Conservation (phyloP, 2,888 invertebrate genomes). For the Trichacis sp. region DNA sequence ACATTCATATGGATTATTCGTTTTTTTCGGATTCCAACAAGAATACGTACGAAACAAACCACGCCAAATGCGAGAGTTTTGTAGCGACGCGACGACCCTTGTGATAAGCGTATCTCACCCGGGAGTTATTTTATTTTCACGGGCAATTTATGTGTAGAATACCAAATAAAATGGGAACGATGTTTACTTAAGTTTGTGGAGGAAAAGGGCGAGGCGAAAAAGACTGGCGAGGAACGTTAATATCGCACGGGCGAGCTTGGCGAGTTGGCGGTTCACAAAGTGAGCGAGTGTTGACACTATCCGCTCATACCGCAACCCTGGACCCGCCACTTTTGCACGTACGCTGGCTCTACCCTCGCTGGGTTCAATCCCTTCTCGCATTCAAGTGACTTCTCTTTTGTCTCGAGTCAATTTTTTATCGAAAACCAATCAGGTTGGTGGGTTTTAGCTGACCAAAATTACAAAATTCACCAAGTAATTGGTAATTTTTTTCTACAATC, state of each 20-base stretch:
- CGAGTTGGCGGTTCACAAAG: conserved; percentile 65
- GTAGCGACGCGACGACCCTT: conserved; percentile 26
- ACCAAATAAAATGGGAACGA: conserved; percentile 61
- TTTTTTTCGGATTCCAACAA: conserved; percentile 16
- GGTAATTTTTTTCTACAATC: too few species aligned
- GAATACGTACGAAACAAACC: conserved; percentile 23
- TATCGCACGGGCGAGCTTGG: conserved; percentile 61
- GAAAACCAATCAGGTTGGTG: background rate
- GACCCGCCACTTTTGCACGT: conserved; percentile 31
- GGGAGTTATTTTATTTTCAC: conserved; percentile 57
- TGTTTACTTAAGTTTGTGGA: conserved; percentile 60
- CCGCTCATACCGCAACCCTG: conserved; percentile 53
- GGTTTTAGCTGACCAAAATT: too few species aligned
- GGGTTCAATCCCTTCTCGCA: conserved; percentile 34
- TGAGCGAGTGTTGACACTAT: conserved; percentile 67
- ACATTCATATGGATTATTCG: conserved; percentile 31
- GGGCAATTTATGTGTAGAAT: conserved; percentile 61
- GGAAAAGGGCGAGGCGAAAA: conserved; percentile 32
- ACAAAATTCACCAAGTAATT: too few species aligned
- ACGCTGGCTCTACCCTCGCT: conserved; percentile 43
- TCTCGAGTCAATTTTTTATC: background rate
- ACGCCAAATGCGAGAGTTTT: conserved; percentile 13
- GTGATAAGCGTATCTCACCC: conserved; percentile 1
- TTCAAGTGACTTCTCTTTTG: background rate
- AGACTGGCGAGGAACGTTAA: conserved; percentile 57